phyloP scores from a whole-genome alignment of 2,113 vertebrate genomes.

The Fregata magnificens region DNA sequence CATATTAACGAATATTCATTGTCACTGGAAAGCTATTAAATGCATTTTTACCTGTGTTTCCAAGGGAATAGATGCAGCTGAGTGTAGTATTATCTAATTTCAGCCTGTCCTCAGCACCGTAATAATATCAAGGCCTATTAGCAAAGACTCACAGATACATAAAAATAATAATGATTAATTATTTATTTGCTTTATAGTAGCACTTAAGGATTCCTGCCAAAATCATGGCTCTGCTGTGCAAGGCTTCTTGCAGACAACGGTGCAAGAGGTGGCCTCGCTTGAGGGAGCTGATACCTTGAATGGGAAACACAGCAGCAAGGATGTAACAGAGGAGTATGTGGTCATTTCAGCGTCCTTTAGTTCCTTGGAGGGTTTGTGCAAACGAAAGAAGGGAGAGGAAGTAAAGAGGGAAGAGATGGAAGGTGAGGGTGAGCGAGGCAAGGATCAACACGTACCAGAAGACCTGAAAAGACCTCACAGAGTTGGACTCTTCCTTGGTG shows the following conservation, averaged over 20 bases:
- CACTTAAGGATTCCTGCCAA: not conserved
- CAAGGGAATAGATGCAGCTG: conserved; percentile 19
- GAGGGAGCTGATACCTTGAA: not conserved
- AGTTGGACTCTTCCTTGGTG: not conserved
- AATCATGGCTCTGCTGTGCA: not conserved
- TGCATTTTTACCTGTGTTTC: conserved; percentile 26
- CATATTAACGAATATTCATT: conserved; percentile 32
- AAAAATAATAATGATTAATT: not conserved
- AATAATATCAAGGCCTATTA: conserved; percentile 25
- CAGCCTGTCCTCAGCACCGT: not conserved
- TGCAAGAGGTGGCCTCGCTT: not conserved
- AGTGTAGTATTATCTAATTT: conserved; percentile 23
- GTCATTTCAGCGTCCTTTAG: not conserved
- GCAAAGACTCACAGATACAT: not conserved
- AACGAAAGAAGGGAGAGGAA: not conserved
- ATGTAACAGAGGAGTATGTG: not conserved
- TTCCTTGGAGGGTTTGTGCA: not conserved
- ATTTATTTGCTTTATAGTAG: not conserved
- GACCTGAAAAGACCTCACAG: not conserved
- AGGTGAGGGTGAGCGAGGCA: not conserved
- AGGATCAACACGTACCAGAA: not conserved
- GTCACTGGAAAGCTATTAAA: not conserved
- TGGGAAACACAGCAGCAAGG: not conserved
- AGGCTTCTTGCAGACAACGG: not conserved
- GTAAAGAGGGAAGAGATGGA: not conserved